These are phyloP conservation scores for Metalampra italica DNA, from an alignment of 2,888 invertebrate species.

Conservation along the genomic window DNA sequence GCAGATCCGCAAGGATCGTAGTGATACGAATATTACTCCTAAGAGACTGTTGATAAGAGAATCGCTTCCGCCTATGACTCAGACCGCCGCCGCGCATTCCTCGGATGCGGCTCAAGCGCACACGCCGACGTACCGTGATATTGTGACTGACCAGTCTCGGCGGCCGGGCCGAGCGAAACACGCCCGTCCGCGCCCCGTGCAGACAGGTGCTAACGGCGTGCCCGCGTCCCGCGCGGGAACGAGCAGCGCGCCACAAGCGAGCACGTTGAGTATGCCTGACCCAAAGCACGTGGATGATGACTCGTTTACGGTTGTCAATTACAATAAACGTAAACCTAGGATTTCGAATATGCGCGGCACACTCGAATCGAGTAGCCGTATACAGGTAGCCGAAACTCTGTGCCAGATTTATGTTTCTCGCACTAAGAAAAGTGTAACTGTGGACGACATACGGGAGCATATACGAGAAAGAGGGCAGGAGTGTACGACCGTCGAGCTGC, in stretches of 20 bases:
- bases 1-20: neutral
- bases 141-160: neutral
- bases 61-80: neutral
- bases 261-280: too few relatives aligned
- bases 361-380: neutral
- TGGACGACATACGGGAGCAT: slow-evolving; percentile 3
- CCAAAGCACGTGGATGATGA: too few relatives aligned
- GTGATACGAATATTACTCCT: neutral
- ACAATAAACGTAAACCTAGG: slow-evolving; percentile 4
- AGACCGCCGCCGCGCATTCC: too few relatives aligned
- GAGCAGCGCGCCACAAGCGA: too few relatives aligned
- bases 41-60: neutral
- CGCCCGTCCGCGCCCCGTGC: neutral
- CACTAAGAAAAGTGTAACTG: neutral
- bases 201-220: neutral
- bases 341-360: neutral
- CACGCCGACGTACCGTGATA: neutral
- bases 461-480: too few relatives aligned
- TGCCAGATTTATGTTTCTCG: slow-evolving; percentile 4
- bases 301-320: slow-evolving; percentile 1
- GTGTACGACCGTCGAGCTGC: too few relatives aligned
- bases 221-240: too few relatives aligned
- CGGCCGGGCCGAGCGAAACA: neutral
- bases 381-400: slow-evolving; percentile 2
- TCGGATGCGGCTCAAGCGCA: too few relatives aligned